Evolutionary conservation across 2,113 vertebrate species (phyloP).

Genomic region (Stomatorhinus ivindoensis): DNA sequence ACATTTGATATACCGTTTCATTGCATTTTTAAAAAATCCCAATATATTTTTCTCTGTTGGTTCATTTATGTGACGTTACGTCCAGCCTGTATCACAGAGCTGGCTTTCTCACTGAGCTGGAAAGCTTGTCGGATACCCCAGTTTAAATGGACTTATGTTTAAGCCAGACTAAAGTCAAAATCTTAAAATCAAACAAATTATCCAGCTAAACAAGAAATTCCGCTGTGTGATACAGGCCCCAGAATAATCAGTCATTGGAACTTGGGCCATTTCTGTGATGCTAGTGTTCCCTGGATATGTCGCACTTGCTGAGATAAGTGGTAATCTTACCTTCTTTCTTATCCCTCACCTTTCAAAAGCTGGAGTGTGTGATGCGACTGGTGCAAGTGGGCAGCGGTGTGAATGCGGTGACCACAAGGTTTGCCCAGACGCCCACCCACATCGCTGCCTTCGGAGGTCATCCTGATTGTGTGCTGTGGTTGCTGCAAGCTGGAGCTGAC

Average conservation of each 20-base stretch:
- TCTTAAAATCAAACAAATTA: background rate
- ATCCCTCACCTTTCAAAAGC: slow-evolving; percentile 51
- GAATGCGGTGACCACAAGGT: slow-evolving; percentile 76
- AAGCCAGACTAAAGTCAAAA: background rate
- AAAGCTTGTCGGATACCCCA: background rate
- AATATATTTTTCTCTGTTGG: background rate
- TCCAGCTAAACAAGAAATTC: background rate
- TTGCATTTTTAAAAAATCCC: background rate
- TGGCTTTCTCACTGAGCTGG: background rate
- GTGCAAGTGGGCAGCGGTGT: slow-evolving; percentile 84
- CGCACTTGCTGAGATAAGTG: background rate
- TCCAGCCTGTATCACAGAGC: background rate
- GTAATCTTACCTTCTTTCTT: background rate
- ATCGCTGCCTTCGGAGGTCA: slow-evolving; percentile 91
- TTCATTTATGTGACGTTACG: background rate
- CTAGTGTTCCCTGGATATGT: background rate
- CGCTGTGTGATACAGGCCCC: background rate
- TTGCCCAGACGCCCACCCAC: slow-evolving; percentile 87
- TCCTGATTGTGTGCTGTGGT: slow-evolving; percentile 83
- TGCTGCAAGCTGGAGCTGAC: slow-evolving; percentile 85
- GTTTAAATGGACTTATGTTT: background rate
- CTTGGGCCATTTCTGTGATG: background rate
- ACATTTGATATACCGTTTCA: background rate
- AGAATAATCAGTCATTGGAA: background rate
- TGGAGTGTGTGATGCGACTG: slow-evolving; percentile 84